phyloP scores from a whole-genome alignment of 2,888 invertebrate genomes.

The Dryobotodes eremita region DNA sequence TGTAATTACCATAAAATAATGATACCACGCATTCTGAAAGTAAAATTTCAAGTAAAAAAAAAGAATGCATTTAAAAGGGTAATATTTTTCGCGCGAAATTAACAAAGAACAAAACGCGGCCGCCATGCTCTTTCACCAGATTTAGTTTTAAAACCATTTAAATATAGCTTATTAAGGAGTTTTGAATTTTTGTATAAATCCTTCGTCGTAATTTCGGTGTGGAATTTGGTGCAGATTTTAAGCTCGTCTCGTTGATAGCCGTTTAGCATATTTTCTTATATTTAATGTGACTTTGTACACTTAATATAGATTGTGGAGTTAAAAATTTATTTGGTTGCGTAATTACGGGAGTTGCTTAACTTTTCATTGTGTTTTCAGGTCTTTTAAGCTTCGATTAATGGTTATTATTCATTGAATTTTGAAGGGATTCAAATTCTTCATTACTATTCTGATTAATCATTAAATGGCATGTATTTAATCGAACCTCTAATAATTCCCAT shows the following conservation, averaged over 20 bases:
- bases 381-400: neutral
- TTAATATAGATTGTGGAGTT: conserved; percentile 46
- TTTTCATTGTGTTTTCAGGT: neutral
- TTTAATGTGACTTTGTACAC: conserved; percentile 55
- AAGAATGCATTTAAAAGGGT: conserved; percentile 44
- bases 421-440: too few relatives aligned
- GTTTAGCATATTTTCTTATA: conserved; percentile 63
- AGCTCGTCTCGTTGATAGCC: conserved; percentile 38
- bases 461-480: neutral
- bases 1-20: conserved; percentile 43
- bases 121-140: conserved; percentile 49
- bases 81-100: conserved; percentile 66
- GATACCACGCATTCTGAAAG: conserved; percentile 11
- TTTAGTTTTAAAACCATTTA: conserved; percentile 67
- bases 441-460: neutral
- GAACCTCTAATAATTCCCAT: neutral
- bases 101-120: conserved; percentile 66
- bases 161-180: conserved; percentile 77
- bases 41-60: conserved; percentile 45
- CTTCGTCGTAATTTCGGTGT: conserved; percentile 68
- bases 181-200: conserved; percentile 74
- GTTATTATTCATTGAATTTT: too few relatives aligned
- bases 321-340: conserved; percentile 13
- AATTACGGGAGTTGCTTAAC: conserved; percentile 16
- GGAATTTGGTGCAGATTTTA: conserved; percentile 68